These are phyloP conservation scores for Lordiphosa andalusiaca DNA, from an alignment of 2,888 invertebrate species.

Conservation along the genomic window DNA sequence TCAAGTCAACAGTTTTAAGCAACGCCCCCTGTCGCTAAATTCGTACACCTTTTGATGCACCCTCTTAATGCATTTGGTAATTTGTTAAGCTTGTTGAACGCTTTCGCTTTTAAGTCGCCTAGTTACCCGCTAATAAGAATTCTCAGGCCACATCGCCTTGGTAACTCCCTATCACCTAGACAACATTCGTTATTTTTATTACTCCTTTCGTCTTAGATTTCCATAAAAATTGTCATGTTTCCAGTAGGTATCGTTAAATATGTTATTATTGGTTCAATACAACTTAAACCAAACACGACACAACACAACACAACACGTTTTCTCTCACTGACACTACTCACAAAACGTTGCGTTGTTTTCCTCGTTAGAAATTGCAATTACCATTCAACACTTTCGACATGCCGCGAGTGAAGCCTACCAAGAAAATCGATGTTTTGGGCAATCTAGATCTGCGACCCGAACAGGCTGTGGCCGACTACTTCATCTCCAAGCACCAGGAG, in stretches of 20 bases:
- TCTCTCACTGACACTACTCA: neutral
- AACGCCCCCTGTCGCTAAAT: no score
- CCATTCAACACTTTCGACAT: slow-evolving; percentile 49
- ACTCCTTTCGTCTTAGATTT: neutral
- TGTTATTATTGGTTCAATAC: slow-evolving; percentile 19
- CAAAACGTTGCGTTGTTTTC: neutral
- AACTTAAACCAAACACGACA: slow-evolving; percentile 4
- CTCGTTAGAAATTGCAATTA: slow-evolving; percentile 8
- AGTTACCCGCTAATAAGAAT: neutral
- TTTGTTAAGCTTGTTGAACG: neutral
- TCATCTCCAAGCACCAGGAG: slow-evolving; percentile 75
- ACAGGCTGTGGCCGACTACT: slow-evolving; percentile 74
- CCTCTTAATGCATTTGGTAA: no score
- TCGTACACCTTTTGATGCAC: no score
- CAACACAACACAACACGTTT: neutral
- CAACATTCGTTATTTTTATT: slow-evolving; percentile 23
- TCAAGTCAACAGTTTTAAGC: no score
- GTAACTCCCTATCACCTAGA: slow-evolving; percentile 9
- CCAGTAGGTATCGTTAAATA: slow-evolving; percentile 29
- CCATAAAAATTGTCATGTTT: slow-evolving; percentile 26
- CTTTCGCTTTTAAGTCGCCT: neutral
- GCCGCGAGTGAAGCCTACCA: slow-evolving; percentile 78
- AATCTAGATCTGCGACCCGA: slow-evolving; percentile 78
- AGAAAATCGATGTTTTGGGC: slow-evolving; percentile 77
- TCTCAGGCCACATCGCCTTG: slow-evolving; percentile 10